Base-by-base conservation (phyloP, 2,113 vertebrate species). In the Channa argus region DNA sequence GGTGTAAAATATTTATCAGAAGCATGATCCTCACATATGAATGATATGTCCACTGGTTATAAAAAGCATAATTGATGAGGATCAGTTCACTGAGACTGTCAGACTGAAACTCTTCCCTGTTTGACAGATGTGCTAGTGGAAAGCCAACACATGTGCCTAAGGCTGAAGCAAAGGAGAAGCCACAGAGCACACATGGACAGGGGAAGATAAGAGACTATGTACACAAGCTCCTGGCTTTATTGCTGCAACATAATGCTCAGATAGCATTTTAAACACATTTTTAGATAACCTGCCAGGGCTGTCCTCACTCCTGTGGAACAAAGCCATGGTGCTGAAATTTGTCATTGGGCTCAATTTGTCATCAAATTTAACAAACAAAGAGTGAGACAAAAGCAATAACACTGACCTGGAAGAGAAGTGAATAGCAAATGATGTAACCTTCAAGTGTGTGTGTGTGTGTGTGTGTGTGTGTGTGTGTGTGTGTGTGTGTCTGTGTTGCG, bases 191-290 rank as follows among this genome's bases (percentile, higher is more conserved):
- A 89, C 92, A 91, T 82, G 86, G 90, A 50, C 84, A 73, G 69
- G 70, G 60, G 74, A 74, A 89, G 89, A 93, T 91, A 90, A 89
- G 88, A 85, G 79, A 63, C 85, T 90, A 77, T 90, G 88, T 90
- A 90, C 91, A 92, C 90, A 89, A 83, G 88, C 88, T 87, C 88
- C 83, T 73, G 85, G 63, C 78, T 92, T 91, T 88, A 90, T 88
- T 83, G 86, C 87, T 83, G 87, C 86, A 89, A 89, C 91, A 86
- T 85, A 86, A 88, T 24, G 62, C 83, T 79, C 54, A 15, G 60
- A 83, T 81, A 84, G 74, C 84, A 86, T 87, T 89, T 87, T 75
- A 89, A 88, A 85, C 85, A 89, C 88, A 74, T 82, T 89, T 80
- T 62, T 58, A 24, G 51, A 62, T 71, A 83, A 88, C 53, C 85